These are phyloP conservation scores for Percopsis omiscomaycus DNA, from an alignment of 2,797 vertebrate species.

Conservation along the genomic window DNA sequence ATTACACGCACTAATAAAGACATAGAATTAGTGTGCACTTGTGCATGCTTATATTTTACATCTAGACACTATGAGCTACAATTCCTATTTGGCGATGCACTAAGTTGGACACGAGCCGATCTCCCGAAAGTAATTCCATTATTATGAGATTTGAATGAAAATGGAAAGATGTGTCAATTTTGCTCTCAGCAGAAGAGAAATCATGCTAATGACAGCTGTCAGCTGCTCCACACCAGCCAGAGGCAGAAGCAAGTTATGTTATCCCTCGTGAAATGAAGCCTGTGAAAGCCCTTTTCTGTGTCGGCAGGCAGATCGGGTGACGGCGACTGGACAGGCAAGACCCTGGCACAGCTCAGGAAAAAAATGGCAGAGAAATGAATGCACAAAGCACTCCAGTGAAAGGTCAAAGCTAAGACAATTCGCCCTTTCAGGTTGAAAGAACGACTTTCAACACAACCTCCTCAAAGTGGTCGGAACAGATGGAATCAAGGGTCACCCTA, in stretches of 20 bases:
- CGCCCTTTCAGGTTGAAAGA: conserved; percentile 68
- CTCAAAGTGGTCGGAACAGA: conserved; percentile 54
- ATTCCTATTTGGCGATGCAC: background rate
- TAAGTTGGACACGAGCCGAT: background rate
- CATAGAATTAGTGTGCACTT: too few relatives aligned
- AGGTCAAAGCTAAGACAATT: conserved; percentile 72
- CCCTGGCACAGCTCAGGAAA: conserved; percentile 49
- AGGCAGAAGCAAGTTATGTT: conserved; percentile 61
- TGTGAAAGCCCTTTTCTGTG: conserved; percentile 54
- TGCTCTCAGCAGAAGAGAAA: conserved; percentile 33
- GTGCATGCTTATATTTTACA: too few relatives aligned
- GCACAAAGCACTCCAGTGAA: conserved; percentile 62
- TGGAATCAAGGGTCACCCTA: conserved; percentile 60
- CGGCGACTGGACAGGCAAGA: conserved; percentile 53
- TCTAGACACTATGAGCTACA: too few relatives aligned
- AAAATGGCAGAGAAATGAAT: conserved; percentile 51
- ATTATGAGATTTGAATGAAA: conserved; percentile 21
- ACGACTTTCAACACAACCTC: conserved; percentile 58
- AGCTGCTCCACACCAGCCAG: conserved; percentile 48
- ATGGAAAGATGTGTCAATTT: conserved; percentile 11
- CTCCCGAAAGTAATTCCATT: conserved; percentile 7
- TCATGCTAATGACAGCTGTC: conserved; percentile 75
- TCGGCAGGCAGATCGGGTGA: conserved; percentile 51
- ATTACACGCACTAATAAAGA: too few relatives aligned
- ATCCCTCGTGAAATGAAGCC: conserved; percentile 55